Percentiles rank a stretch among this genome's conserved stretches.
Conservation (phyloP, 2,797 vertebrate species). For the Euthynnus affinis region DNA sequence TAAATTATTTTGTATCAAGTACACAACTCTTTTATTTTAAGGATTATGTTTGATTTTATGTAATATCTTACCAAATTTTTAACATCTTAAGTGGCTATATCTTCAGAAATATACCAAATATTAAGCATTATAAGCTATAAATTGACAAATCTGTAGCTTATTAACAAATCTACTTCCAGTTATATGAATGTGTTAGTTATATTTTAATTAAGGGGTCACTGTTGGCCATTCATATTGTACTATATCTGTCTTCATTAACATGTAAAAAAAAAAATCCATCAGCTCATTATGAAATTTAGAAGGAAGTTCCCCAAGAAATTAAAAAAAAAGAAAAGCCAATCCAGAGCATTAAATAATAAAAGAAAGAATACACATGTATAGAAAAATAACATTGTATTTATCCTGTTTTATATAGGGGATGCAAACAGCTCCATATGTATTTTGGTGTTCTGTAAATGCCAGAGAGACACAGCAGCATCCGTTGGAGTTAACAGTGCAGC, state of each 20-base stretch:
- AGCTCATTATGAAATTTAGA: constrained; percentile 3
- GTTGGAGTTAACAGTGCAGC: constrained; percentile 99
- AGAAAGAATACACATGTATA: constrained; percentile 19
- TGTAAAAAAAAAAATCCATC: too few relatives aligned
- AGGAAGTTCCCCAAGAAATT: constrained; percentile 4
- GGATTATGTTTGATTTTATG: constrained; percentile 1
- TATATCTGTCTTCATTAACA: too few relatives aligned
- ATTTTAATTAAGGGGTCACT: constrained; percentile 44
- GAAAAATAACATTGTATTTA: constrained; percentile 63
- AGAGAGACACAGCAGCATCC: constrained; percentile 93
- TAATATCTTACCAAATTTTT: not conserved
- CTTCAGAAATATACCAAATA: constrained; percentile 1
- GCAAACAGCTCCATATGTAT: constrained; percentile 87
- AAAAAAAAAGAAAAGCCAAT: constrained; percentile 22
- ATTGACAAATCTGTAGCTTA: not conserved
- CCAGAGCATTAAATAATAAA: constrained; percentile 43
- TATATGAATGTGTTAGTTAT: constrained; percentile 43
- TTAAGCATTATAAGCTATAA: not conserved
- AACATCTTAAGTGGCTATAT: constrained; percentile 14
- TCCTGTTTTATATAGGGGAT: constrained; percentile 73
- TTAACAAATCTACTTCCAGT: constrained; percentile 42
- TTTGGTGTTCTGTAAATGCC: constrained; percentile 97
- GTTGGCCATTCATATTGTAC: constrained; percentile 26
- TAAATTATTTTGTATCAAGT: not conserved
- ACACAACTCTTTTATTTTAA: constrained; percentile 9